Evolutionary conservation across 2,888 invertebrate species (phyloP).

Genomic region (Orthosia incerta): DNA sequence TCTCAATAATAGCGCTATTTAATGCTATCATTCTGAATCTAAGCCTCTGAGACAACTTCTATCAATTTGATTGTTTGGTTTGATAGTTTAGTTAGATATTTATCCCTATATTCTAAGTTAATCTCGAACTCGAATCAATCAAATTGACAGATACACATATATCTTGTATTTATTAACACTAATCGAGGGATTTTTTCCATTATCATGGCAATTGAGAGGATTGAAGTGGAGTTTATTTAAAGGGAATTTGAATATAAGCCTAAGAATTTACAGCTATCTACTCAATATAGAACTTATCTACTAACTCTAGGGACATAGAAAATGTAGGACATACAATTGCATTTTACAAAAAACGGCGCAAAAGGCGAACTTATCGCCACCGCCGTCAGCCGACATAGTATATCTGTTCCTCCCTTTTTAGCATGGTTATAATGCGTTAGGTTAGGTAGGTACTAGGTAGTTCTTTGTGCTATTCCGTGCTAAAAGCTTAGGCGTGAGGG

Average conservation of each 20-base stretch:
- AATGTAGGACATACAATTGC: constrained; percentile 3
- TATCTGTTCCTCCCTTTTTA: background rate
- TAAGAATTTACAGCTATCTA: too few species aligned
- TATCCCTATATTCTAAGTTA: too few species aligned
- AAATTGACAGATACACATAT: too few species aligned
- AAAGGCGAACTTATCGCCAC: constrained; percentile 23
- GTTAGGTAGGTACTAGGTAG: background rate
- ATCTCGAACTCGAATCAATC: too few species aligned
- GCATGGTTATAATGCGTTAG: constrained; percentile 11
- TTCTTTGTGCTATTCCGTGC: constrained; percentile 13
- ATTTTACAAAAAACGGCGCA: constrained; percentile 3
- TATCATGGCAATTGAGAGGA: too few species aligned
- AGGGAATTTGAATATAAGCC: too few species aligned
- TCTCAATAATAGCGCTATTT: background rate
- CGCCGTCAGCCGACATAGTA: background rate
- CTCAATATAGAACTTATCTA: too few species aligned
- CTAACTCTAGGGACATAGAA: background rate
- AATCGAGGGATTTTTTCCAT: too few species aligned
- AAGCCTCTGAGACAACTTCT: background rate
- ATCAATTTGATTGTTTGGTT: background rate
- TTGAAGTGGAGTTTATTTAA: too few species aligned
- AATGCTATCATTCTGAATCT: background rate
- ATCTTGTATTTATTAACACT: too few species aligned
- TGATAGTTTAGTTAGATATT: background rate
- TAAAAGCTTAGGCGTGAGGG: constrained; percentile 40